phyloP scores from a whole-genome alignment of 92 coral and sea anemone genomes.

The Scolanthus callimorphus region DNA sequence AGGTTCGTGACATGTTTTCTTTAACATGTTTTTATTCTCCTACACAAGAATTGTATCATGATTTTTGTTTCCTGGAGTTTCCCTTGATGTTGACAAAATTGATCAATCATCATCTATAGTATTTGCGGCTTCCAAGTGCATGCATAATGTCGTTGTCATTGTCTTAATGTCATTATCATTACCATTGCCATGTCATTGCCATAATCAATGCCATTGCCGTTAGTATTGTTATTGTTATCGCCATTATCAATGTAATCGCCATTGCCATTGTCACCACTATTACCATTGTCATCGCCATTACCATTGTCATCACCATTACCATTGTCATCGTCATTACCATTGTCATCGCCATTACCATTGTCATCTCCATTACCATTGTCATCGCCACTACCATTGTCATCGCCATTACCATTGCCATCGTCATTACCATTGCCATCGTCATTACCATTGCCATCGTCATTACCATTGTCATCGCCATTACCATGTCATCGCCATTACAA shows the following conservation, averaged over 20 bases:
- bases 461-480: background rate
- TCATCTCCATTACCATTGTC: background rate
- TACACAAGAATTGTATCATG: no score
- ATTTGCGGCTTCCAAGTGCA: no score
- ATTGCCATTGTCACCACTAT: background rate
- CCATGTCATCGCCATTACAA: background rate
- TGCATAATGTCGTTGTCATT: background rate
- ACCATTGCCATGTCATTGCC: background rate
- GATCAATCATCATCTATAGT: no score
- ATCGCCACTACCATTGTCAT: background rate
- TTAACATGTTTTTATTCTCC: no score
- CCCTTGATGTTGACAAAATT: no score
- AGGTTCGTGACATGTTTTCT: no score
- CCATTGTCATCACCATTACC: background rate
- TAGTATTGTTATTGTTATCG: background rate
- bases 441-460: background rate
- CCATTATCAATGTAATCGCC: background rate
- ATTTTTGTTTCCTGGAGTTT: no score
- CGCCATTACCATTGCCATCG: background rate
- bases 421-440: background rate
- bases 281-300: background rate
- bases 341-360: background rate
- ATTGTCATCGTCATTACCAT: background rate
- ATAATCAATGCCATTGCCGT: background rate
- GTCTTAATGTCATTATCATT: background rate